These are phyloP conservation scores for Cephalopachus bancanus DNA, from an alignment of 2,797 vertebrate genomes.

Conservation along the genomic window DNA sequence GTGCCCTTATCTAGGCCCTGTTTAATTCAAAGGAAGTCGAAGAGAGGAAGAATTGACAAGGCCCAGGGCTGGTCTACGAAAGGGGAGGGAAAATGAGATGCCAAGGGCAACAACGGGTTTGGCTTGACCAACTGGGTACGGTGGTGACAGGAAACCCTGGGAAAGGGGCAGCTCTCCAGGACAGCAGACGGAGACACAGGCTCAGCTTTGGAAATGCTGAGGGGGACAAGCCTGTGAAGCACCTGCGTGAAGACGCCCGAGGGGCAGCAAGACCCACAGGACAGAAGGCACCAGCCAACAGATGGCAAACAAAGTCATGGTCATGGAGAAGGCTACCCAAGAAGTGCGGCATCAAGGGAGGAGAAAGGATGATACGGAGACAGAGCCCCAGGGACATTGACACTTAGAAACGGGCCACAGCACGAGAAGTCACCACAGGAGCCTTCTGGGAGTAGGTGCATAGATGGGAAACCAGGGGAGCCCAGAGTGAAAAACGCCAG, in stretches of 20 bases:
- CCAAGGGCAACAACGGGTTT: accelerated
- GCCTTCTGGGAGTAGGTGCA: accelerated
- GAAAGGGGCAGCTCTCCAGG: too few species aligned
- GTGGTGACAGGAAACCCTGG: not conserved
- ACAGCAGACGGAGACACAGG: accelerated
- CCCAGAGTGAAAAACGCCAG: accelerated
- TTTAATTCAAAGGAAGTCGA: not conserved
- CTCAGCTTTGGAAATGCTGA: not conserved
- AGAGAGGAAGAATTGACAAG: not conserved
- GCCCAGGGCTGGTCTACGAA: accelerated
- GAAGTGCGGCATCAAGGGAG: accelerated
- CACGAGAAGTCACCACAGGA: not conserved
- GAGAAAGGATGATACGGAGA: not conserved
- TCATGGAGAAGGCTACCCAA: accelerated
- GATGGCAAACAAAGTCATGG: accelerated
- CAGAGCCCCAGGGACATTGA: accelerated
- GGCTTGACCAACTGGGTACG: not conserved
- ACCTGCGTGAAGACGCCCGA: not conserved
- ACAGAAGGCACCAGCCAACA: not conserved
- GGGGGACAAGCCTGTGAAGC: accelerated
- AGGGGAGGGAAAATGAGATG: accelerated
- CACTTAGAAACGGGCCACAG: accelerated
- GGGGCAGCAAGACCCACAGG: not conserved
- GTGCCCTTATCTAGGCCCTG: accelerated
- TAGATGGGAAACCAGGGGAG: accelerated